Percentiles rank a stretch among this genome's conserved stretches.
phyloP scores from a whole-genome alignment of 2,888 invertebrate genomes.

The Agrochola macilenta region DNA sequence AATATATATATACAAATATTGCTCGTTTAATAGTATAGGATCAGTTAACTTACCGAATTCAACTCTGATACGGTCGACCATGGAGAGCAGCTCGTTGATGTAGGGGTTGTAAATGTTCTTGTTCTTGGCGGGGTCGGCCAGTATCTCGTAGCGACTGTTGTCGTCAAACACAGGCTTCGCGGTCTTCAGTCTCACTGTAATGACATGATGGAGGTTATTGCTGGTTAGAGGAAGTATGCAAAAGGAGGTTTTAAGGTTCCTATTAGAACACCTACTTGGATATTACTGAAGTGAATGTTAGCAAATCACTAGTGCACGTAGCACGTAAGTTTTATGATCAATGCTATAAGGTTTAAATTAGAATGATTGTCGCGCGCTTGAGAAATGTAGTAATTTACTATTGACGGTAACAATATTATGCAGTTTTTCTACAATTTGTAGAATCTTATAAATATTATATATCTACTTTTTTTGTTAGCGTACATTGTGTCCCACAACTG shows the following conservation, averaged over 20 bases:
- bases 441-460: not conserved
- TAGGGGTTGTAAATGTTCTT: conserved; percentile 57
- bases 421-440: not conserved
- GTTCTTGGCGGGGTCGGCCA: conserved; percentile 68
- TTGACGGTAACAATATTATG: not conserved
- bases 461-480: not conserved
- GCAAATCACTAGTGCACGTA: not conserved
- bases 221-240: not conserved
- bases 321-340: not conserved
- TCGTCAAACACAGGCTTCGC: conserved; percentile 82
- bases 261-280: not conserved
- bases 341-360: not conserved
- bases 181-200: conserved; percentile 85
- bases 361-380: not conserved
- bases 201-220: not conserved
- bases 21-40: no score
- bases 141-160: conserved; percentile 75
- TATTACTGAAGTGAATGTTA: not conserved
- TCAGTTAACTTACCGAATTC: conserved; percentile 73
- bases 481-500: not conserved
- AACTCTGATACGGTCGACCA: conserved; percentile 65
- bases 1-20: no score
- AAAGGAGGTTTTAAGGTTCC: not conserved
- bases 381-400: not conserved
- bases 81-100: conserved; percentile 60